Conservation (phyloP, 1,140 invertebrate genomes). For the Orius laevigatus region DNA sequence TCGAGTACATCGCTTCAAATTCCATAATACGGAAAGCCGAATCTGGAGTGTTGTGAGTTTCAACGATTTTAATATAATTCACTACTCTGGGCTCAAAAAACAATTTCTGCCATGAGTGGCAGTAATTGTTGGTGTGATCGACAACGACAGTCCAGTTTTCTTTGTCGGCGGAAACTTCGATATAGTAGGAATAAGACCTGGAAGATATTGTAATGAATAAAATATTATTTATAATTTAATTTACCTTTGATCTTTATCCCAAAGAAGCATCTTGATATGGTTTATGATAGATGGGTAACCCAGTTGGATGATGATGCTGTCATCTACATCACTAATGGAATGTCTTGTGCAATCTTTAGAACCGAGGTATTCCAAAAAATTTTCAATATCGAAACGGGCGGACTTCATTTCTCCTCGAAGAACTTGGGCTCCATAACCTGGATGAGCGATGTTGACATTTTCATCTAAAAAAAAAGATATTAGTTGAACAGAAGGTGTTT, state of each 20-base stretch:
- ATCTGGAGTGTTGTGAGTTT: slow-evolving; percentile 90
- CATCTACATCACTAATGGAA: slow-evolving; percentile 65
- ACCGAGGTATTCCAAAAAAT: slow-evolving; percentile 75
- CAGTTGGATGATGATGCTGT: slow-evolving; percentile 77
- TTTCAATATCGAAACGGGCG: slow-evolving; percentile 75
- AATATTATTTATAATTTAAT: background rate
- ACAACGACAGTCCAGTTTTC: slow-evolving; percentile 86
- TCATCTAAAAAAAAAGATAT: slow-evolving; percentile 42
- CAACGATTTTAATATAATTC: slow-evolving; percentile 76
- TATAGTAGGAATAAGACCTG: slow-evolving; percentile 88
- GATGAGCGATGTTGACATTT: slow-evolving; percentile 80
- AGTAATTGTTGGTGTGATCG: slow-evolving; percentile 80
- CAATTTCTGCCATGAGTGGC: slow-evolving; percentile 90
- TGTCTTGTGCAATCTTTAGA: slow-evolving; percentile 85
- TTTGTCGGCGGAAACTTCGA: slow-evolving; percentile 92
- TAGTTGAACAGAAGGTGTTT: background rate
- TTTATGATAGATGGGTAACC: slow-evolving; percentile 82
- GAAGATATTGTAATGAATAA: slow-evolving; percentile 16
- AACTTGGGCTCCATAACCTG: slow-evolving; percentile 60
- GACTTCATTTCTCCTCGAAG: slow-evolving; percentile 73
- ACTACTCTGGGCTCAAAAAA: slow-evolving; percentile 84
- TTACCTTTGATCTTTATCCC: slow-evolving; percentile 81
- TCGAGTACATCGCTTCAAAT: slow-evolving; percentile 76
- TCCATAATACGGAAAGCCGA: slow-evolving; percentile 87
- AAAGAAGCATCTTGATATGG: slow-evolving; percentile 79